Evolutionary conservation across 1,140 invertebrate genomes (phyloP).

Genomic region (Ceratitis capitata): DNA sequence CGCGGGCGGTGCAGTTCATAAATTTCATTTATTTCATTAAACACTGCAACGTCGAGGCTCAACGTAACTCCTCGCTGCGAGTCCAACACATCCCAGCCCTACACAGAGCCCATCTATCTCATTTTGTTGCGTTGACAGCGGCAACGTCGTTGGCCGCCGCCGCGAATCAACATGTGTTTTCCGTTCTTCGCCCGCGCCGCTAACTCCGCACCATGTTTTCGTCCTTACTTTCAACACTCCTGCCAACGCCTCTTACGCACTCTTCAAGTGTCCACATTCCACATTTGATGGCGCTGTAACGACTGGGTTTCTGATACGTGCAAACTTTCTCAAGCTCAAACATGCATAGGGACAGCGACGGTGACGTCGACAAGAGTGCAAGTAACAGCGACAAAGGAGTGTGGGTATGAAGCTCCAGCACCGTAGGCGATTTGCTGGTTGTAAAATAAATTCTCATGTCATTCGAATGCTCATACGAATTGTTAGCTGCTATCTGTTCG

Average conservation of each 20-base stretch:
- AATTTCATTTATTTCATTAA: slow-evolving; percentile 24
- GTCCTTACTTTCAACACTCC: background rate
- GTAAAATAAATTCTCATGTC: slow-evolving; percentile 37
- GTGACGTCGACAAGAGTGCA: too few species aligned
- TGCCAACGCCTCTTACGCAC: background rate
- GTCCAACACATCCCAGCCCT: slow-evolving; percentile 1
- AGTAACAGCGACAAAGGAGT: too few species aligned
- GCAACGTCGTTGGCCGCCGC: background rate
- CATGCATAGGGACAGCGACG: background rate
- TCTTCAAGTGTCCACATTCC: background rate
- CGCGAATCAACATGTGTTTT: slow-evolving; percentile 29
- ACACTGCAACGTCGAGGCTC: background rate
- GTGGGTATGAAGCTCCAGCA: background rate
- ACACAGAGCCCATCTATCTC: background rate
- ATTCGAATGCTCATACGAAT: slow-evolving; percentile 15
- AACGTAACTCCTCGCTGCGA: background rate
- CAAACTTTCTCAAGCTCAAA: background rate
- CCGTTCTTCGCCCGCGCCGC: background rate
- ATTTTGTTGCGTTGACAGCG: background rate
- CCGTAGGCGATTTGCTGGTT: slow-evolving; percentile 27
- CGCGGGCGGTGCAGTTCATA: background rate
- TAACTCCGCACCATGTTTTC: background rate
- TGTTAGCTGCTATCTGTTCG: background rate
- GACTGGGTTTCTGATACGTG: background rate
- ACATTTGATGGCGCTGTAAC: background rate